Evolutionary conservation across 2,113 vertebrate species (phyloP).

Genomic region (Indicator indicator): DNA sequence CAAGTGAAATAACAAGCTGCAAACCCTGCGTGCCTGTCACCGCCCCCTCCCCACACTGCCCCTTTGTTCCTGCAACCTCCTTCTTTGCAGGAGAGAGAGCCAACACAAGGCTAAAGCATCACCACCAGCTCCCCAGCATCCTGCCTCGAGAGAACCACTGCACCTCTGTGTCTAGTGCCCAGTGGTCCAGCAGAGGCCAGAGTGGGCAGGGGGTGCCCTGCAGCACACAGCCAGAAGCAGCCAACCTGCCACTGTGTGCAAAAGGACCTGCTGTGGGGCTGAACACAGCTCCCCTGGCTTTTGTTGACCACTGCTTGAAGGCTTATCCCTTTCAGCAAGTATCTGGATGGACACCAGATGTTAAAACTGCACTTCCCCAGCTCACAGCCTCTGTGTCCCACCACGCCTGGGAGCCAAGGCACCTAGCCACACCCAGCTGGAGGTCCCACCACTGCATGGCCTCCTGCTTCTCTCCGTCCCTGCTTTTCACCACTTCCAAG

Average conservation of each 20-base stretch:
- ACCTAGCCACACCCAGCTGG: fast-evolving
- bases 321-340: not conserved
- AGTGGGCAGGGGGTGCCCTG: not conserved
- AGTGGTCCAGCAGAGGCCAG: not conserved
- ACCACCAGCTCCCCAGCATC: not conserved
- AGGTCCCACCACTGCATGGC: fast-evolving
- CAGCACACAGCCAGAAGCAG: not conserved
- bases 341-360: not conserved
- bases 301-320: not conserved
- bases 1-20: slow-evolving; percentile 58
- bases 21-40: slow-evolving; percentile 6
- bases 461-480: not conserved
- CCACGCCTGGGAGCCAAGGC: not conserved
- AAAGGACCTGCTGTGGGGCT: not conserved
- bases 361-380: not conserved
- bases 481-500: not conserved
- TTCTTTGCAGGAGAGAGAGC: not conserved
- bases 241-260: not conserved
- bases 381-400: not conserved
- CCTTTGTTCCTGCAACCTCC: slow-evolving; percentile 44
- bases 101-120: not conserved
- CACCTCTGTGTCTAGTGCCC: not conserved
- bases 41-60: not conserved
- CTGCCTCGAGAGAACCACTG: not conserved
- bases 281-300: fast-evolving